Conservation (phyloP, 2,888 invertebrate species). For the Plagodis pulveraria region DNA sequence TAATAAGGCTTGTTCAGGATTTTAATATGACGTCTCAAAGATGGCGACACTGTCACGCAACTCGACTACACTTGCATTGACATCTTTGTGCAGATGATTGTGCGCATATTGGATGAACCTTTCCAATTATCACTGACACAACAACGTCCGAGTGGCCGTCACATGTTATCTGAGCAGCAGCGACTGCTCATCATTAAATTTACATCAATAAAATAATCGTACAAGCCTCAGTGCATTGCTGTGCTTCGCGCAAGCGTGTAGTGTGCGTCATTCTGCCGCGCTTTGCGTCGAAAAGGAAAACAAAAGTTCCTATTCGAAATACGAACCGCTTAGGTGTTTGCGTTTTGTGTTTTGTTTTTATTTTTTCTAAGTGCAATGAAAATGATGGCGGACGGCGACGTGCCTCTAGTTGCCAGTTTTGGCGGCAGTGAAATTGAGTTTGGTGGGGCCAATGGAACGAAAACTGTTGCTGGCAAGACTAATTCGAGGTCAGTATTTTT, state of each 20-base stretch:
- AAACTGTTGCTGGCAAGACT: constrained; percentile 59
- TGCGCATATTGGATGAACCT: constrained; percentile 50
- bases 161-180: constrained; percentile 68
- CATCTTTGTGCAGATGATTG: constrained; percentile 11
- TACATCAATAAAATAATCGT: constrained; percentile 73
- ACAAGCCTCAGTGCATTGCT: constrained; percentile 57
- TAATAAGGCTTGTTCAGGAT: too few relatives aligned
- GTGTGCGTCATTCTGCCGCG: constrained; percentile 13
- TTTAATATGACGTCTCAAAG: background rate
- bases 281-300: constrained; percentile 27
- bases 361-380: constrained; percentile 41
- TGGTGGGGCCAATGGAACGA: constrained; percentile 71
- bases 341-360: constrained; percentile 42
- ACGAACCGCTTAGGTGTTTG: constrained; percentile 19
- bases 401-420: constrained; percentile 76
- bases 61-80: background rate
- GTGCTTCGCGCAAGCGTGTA: constrained; percentile 37
- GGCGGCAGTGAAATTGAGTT: constrained; percentile 75
- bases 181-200: constrained; percentile 67
- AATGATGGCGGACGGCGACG: constrained; percentile 77
- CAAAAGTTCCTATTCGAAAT: constrained; percentile 21
- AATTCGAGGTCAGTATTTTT: constrained; percentile 74
- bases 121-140: constrained; percentile 74
- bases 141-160: constrained; percentile 58
- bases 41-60: background rate